Conservation (phyloP, 2,113 vertebrate species). For the Varanus komodoensis region DNA sequence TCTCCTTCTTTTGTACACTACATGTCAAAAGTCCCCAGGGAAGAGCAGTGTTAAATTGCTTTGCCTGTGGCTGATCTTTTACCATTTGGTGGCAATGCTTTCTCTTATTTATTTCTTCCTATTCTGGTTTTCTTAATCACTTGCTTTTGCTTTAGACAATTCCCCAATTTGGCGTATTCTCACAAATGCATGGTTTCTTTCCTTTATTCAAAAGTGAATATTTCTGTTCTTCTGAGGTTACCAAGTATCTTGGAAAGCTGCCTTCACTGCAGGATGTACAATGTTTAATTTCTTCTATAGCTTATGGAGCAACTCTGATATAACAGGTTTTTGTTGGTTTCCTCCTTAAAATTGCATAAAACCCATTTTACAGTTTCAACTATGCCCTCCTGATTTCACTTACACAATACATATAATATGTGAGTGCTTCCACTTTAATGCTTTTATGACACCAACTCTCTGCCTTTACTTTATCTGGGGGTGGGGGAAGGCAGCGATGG, state of each 20-base stretch:
- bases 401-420: background rate
- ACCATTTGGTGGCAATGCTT: constrained; percentile 52
- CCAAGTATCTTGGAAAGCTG: constrained; percentile 20
- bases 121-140: constrained; percentile 44
- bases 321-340: background rate
- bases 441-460: too few relatives aligned
- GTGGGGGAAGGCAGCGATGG: too few relatives aligned
- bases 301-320: too few relatives aligned
- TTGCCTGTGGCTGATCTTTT: constrained; percentile 54
- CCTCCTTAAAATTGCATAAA: background rate
- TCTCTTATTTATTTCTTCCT: constrained; percentile 31
- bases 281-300: background rate
- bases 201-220: background rate
- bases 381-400: background rate
- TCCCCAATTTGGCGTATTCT: constrained; percentile 9
- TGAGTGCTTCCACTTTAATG: too few relatives aligned
- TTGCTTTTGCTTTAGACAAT: constrained; percentile 43
- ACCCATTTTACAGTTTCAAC: background rate
- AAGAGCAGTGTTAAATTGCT: constrained; percentile 54
- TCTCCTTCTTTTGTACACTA: constrained; percentile 36
- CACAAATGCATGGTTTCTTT: background rate
- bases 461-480: too few relatives aligned
- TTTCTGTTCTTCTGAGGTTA: constrained; percentile 35
- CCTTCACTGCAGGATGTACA: background rate
- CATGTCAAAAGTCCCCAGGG: constrained; percentile 40